These are phyloP conservation scores for Ceratina australensis DNA, from an alignment of 1,140 invertebrate genomes.

Conservation along the genomic window DNA sequence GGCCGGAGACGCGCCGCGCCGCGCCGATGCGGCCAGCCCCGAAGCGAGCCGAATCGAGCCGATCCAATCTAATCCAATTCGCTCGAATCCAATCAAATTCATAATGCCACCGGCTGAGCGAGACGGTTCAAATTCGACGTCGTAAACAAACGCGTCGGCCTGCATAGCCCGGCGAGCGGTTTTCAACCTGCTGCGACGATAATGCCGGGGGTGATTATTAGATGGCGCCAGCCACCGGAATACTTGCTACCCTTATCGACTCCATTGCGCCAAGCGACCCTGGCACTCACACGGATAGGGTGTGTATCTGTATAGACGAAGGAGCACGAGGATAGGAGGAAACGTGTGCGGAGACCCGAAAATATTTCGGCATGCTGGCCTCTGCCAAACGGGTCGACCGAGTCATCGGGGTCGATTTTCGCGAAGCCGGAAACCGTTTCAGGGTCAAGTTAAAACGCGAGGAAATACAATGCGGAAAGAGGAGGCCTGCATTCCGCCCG, in stretches of 20 bases:
- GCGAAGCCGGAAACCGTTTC: slow-evolving; percentile 24
- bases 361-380: slow-evolving; percentile 34
- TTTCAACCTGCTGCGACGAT: not conserved
- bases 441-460: slow-evolving; percentile 24
- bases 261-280: slow-evolving; percentile 60
- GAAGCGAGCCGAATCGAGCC: not conserved
- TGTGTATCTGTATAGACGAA: not conserved
- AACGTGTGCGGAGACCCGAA: slow-evolving; percentile 23
- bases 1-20: not conserved
- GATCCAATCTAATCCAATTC: too few species aligned
- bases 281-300: not conserved
- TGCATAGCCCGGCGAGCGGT: slow-evolving; percentile 19
- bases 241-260: slow-evolving; percentile 64
- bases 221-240: slow-evolving; percentile 64
- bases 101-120: not conserved
- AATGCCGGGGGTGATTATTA: slow-evolving; percentile 31
- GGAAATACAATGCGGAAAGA: slow-evolving; percentile 13
- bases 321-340: not conserved
- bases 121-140: not conserved
- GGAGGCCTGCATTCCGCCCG: not conserved
- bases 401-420: slow-evolving; percentile 42
- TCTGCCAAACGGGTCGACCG: slow-evolving; percentile 33
- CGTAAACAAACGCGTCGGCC: slow-evolving; percentile 37
- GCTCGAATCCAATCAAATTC: not conserved
- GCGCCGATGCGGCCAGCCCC: not conserved